These are phyloP conservation scores for Myoxocephalus aenaeus DNA, from an alignment of 2,797 vertebrate genomes.

Conservation along the genomic window DNA sequence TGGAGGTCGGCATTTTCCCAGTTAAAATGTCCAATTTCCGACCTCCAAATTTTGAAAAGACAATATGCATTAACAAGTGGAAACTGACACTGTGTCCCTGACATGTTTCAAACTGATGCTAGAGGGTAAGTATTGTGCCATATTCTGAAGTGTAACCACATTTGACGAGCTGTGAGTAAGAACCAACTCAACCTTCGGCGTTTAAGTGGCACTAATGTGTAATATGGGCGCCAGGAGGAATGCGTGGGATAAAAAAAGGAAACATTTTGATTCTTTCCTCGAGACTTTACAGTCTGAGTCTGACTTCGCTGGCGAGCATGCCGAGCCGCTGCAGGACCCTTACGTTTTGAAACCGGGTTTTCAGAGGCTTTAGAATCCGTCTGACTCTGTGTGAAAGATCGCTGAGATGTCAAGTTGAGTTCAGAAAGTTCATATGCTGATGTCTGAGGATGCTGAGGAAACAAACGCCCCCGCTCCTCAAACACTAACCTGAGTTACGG, in stretches of 20 bases:
- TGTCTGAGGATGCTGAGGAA: slow-evolving; percentile 38
- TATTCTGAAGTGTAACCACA: not conserved
- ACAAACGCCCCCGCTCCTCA: slow-evolving; percentile 14
- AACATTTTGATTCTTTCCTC: not conserved
- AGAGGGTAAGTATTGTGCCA: not conserved
- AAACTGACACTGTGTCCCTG: not conserved
- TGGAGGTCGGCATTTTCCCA: not conserved
- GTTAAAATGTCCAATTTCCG: not conserved
- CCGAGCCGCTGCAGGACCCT: not conserved
- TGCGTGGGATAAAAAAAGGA: not conserved
- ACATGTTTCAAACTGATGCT: not conserved
- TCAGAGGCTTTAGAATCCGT: slow-evolving; percentile 1
- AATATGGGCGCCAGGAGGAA: not conserved
- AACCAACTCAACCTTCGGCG: not conserved
- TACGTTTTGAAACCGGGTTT: not conserved
- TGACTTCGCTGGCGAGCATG: not conserved
- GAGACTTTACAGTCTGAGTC: not conserved
- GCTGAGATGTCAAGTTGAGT: slow-evolving; percentile 26
- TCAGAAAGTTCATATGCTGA: slow-evolving; percentile 30
- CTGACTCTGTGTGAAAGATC: slow-evolving; percentile 8
- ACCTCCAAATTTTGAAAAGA: not conserved
- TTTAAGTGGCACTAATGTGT: not conserved
- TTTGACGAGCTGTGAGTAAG: not conserved
- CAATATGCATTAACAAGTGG: not conserved
- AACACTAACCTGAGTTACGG: slow-evolving; percentile 29